Evolutionary conservation across 2,797 vertebrate genomes (phyloP).

Genomic region (Tapirus indicus): DNA sequence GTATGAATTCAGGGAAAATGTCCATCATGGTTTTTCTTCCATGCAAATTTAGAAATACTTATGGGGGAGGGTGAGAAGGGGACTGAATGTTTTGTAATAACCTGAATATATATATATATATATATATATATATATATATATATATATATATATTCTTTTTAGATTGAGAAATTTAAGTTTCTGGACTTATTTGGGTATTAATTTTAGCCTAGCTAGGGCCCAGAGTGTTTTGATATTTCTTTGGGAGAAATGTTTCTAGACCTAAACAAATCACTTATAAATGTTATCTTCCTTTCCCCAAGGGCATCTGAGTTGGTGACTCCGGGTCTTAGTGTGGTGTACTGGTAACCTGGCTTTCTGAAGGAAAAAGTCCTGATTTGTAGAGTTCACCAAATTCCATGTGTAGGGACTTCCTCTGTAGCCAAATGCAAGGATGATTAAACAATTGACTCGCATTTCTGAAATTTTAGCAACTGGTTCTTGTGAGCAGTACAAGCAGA

Average conservation of each 20-base stretch:
- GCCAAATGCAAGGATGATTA: neutral
- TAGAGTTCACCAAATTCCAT: neutral
- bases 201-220: neutral
- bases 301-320: neutral
- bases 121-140: neutral
- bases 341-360: neutral
- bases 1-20: neutral
- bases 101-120: neutral
- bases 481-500: neutral
- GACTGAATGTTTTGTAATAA: neutral
- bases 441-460: neutral
- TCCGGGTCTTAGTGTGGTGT: neutral
- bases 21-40: neutral
- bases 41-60: neutral
- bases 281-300: neutral
- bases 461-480: neutral
- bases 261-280: neutral
- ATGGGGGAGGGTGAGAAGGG: neutral
- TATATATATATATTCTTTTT: neutral
- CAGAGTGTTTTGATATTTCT: constrained; percentile 30
- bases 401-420: neutral
- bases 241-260: neutral
- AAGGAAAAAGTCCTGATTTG: neutral
- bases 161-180: neutral
- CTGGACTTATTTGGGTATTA: neutral